Percentiles rank a stretch among this genome's conserved stretches.
Conservation (phyloP, 2,113 vertebrate species). For the Microcebus murinus region DNA sequence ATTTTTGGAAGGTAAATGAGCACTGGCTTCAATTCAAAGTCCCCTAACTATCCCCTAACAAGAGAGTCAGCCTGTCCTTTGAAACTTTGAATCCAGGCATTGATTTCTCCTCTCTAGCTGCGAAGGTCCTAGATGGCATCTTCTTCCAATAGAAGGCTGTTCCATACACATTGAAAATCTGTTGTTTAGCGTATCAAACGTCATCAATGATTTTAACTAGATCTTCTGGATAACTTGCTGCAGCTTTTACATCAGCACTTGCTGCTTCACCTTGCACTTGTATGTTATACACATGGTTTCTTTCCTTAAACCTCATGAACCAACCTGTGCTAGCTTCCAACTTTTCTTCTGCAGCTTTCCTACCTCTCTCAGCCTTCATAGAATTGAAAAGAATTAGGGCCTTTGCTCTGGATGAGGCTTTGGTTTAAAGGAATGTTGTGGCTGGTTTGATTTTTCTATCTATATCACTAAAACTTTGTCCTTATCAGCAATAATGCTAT, state of each 20-base stretch:
- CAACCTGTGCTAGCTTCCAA: not conserved
- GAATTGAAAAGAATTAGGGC: not conserved
- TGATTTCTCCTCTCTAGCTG: not conserved
- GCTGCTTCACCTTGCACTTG: not conserved
- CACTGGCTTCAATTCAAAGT: not conserved
- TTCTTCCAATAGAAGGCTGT: not conserved
- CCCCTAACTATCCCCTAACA: not conserved
- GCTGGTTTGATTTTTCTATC: not conserved
- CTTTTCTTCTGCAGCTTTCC: not conserved
- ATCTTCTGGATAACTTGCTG: not conserved
- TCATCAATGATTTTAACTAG: not conserved
- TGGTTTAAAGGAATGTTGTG: not conserved
- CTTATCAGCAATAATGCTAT: not conserved
- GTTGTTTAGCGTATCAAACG: not conserved
- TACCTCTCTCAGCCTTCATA: not conserved
- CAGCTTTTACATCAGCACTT: not conserved
- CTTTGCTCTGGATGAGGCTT: not conserved
- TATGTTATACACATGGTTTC: not conserved
- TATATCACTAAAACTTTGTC: not conserved
- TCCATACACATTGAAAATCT: not conserved
- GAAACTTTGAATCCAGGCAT: not conserved
- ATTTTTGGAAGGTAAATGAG: not conserved
- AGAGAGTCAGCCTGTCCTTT: not conserved
- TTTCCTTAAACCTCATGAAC: not conserved
- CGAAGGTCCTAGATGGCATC: not conserved